phyloP scores from a whole-genome alignment of 2,113 vertebrate genomes.

The Tapirus terrestris region DNA sequence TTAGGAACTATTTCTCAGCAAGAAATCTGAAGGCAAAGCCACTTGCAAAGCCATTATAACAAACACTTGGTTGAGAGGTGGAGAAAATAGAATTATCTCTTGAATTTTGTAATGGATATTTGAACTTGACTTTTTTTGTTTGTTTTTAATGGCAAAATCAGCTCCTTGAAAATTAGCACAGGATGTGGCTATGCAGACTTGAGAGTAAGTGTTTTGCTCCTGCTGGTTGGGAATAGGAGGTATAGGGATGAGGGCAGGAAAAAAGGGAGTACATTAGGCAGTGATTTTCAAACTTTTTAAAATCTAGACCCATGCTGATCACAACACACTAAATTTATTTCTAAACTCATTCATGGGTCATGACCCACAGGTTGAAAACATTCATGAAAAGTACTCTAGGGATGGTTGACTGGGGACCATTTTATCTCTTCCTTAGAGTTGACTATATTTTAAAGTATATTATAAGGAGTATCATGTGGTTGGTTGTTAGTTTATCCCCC shows the following conservation, averaged over 20 bases:
- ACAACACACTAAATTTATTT: slow-evolving; percentile 29
- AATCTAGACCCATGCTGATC: background rate
- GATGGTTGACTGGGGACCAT: background rate
- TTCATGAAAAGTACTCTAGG: background rate
- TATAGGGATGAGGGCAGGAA: background rate
- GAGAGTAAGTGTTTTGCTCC: background rate
- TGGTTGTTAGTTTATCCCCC: slow-evolving; percentile 19
- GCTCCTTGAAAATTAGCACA: slow-evolving; percentile 52
- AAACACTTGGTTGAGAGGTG: background rate
- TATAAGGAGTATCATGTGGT: background rate
- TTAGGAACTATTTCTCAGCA: background rate
- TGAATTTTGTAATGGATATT: slow-evolving; percentile 33
- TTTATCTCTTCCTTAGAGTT: slow-evolving; percentile 13
- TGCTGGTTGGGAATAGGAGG: background rate
- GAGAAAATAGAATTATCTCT: slow-evolving; percentile 21
- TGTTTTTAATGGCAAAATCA: slow-evolving; percentile 30
- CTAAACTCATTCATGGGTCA: background rate
- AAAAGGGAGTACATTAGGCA: background rate
- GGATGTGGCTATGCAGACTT: background rate
- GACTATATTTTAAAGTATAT: background rate
- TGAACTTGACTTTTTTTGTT: slow-evolving; percentile 24
- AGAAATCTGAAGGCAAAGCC: background rate
- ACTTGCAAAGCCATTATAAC: background rate
- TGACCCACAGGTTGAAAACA: slow-evolving; percentile 9
- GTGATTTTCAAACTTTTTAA: background rate